Conservation (phyloP, 2,888 invertebrate species). For the Trachelus troglodyta region DNA sequence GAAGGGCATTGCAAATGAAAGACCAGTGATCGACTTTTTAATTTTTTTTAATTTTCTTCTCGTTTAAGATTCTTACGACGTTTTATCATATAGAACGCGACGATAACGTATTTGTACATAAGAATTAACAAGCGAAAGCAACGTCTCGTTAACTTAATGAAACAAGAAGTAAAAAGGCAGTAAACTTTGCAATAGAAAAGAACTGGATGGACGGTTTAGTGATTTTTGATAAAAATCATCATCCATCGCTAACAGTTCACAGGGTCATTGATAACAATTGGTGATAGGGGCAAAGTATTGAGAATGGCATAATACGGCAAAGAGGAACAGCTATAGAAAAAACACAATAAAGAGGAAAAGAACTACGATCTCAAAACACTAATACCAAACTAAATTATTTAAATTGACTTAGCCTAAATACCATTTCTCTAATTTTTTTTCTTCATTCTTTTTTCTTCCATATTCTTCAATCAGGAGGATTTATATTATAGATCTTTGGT, state of each 20-base stretch:
- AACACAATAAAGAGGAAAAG: conserved; percentile 18
- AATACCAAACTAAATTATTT: conserved; percentile 52
- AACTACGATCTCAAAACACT: conserved; percentile 49
- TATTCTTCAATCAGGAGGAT: conserved; percentile 12
- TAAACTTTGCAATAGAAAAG: conserved; percentile 19
- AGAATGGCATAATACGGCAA: conserved; percentile 9
- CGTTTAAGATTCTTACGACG: conserved; percentile 39
- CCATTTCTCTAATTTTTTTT: conserved; percentile 13
- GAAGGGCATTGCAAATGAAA: conserved; percentile 52
- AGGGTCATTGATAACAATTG: background rate
- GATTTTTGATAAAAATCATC: background rate
- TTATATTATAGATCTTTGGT: conserved; percentile 24
- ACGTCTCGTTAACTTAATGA: conserved; percentile 15
- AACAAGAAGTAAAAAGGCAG: conserved; percentile 6
- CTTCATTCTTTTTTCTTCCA: conserved; percentile 10
- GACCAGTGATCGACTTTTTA: conserved; percentile 53
- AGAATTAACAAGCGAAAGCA: background rate
- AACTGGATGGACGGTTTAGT: background rate
- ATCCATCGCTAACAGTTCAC: background rate
- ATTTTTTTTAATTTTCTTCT: conserved; percentile 30
- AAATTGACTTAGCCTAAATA: conserved; percentile 30
- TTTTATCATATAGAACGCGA: conserved; percentile 23
- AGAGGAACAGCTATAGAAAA: conserved; percentile 22
- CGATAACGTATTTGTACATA: conserved; percentile 23
- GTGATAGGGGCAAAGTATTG: background rate